A percentile compares a stretch with the other conserved stretches of the same genome.
phyloP scores from a whole-genome alignment of 2,888 invertebrate genomes.

The Aphodius granarius region DNA sequence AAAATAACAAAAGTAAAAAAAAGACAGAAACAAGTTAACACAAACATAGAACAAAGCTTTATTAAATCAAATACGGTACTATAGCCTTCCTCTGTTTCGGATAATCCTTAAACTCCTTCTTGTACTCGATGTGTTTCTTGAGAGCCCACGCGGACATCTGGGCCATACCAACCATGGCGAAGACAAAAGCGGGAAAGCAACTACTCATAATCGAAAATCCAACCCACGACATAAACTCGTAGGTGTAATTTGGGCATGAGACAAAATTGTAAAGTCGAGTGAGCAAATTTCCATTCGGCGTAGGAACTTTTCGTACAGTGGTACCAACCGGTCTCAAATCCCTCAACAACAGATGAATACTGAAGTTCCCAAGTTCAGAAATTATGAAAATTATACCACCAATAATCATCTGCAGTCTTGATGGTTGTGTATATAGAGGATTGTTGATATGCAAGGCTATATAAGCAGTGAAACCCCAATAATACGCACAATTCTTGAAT shows the following conservation, averaged over 20 bases:
- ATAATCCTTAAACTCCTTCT: constrained; percentile 90
- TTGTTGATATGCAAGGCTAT: constrained; percentile 97
- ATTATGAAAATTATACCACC: constrained; percentile 75
- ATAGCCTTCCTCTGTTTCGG: constrained; percentile 86
- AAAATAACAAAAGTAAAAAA: no score
- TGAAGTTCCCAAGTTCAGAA: constrained; percentile 92
- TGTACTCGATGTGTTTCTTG: constrained; percentile 92
- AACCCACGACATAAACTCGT: constrained; percentile 93
- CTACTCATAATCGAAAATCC: constrained; percentile 94
- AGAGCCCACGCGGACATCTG: constrained; percentile 99
- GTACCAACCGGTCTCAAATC: constrained; percentile 93
- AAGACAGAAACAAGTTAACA: not conserved
- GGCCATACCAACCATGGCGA: constrained; percentile 88
- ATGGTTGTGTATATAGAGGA: constrained; percentile 88
- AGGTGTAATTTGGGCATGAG: constrained; percentile 99
- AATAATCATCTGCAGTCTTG: constrained; percentile 62
- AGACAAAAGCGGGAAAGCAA: constrained; percentile 89
- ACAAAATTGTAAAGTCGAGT: constrained; percentile 87
- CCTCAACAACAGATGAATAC: constrained; percentile 86
- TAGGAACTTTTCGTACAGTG: constrained; percentile 85
- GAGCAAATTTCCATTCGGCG: constrained; percentile 84
- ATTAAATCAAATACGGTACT: constrained; percentile 79
- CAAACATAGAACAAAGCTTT: not conserved
- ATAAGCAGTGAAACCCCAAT: constrained; percentile 96
- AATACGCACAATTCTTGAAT: constrained; percentile 96